Conservation (phyloP, 1,140 invertebrate genomes). For the Cyclina sinensis region DNA sequence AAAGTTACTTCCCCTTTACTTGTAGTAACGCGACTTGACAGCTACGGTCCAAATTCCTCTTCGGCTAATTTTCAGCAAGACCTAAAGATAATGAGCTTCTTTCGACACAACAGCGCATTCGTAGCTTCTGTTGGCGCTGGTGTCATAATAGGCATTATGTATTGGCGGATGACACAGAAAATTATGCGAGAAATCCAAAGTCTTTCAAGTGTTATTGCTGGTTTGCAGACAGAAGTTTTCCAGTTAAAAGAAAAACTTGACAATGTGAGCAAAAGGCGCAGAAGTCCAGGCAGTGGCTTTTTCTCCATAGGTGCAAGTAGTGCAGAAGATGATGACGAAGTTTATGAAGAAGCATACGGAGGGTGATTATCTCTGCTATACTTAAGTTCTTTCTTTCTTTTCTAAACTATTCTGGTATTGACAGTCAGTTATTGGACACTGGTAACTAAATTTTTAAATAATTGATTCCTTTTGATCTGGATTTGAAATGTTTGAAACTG, state of each 20-base stretch:
- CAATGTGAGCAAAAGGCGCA: slow-evolving; percentile 55
- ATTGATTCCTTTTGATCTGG: too few species aligned
- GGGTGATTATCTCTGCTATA: too few species aligned
- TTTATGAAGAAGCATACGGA: slow-evolving; percentile 74
- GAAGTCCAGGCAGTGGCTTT: slow-evolving; percentile 52
- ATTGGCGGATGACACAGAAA: slow-evolving; percentile 68
- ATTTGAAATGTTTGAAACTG: too few species aligned
- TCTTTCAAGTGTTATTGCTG: slow-evolving; percentile 65
- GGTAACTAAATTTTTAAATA: too few species aligned
- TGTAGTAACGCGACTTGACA: slow-evolving; percentile 8
- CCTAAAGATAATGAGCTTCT: slow-evolving; percentile 42
- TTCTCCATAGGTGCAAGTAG: slow-evolving; percentile 72
- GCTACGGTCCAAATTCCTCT: slow-evolving; percentile 20
- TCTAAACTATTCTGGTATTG: too few species aligned
- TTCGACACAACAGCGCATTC: slow-evolving; percentile 49
- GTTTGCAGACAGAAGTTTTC: slow-evolving; percentile 66
- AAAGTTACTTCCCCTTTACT: too few species aligned
- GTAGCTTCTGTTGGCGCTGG: slow-evolving; percentile 39
- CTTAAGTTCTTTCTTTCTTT: neutral
- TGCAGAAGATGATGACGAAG: slow-evolving; percentile 74
- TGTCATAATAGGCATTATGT: slow-evolving; percentile 46
- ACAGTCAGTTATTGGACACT: too few species aligned
- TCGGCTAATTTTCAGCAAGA: neutral
- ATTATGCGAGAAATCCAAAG: slow-evolving; percentile 68
- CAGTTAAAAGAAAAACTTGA: slow-evolving; percentile 70